Conservation (phyloP, 2,113 vertebrate genomes). For the Pollachius pollachius region DNA sequence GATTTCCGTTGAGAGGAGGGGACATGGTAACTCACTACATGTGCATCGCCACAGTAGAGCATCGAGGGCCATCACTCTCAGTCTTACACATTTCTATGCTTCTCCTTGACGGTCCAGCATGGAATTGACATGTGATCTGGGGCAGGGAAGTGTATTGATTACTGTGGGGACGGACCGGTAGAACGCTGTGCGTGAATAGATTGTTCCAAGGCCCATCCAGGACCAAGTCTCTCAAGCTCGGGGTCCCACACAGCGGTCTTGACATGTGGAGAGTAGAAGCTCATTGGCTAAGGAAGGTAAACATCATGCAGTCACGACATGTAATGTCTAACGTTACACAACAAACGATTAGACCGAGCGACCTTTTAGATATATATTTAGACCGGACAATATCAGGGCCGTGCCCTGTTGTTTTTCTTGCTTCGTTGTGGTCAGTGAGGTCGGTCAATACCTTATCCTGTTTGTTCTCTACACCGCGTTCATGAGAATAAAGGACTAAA, state of each 20-base stretch:
- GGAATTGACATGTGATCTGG: constrained; percentile 63
- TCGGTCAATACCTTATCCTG: not conserved
- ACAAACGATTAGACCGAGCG: constrained; percentile 10
- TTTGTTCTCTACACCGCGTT: not conserved
- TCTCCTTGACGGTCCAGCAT: constrained; percentile 47
- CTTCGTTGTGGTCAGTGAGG: not conserved
- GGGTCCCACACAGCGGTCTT: constrained; percentile 33
- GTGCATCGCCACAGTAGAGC: constrained; percentile 54
- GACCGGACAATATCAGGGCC: constrained; percentile 3
- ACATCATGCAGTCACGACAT: constrained; percentile 29
- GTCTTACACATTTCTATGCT: constrained; percentile 32
- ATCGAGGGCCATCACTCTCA: constrained; percentile 37
- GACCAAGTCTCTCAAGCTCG: constrained; percentile 29
- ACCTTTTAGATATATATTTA: constrained; percentile 37
- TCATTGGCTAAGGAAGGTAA: constrained; percentile 37
- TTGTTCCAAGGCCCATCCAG: constrained; percentile 47
- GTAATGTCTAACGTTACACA: constrained; percentile 35
- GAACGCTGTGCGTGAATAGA: constrained; percentile 47
- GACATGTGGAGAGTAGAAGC: constrained; percentile 47
- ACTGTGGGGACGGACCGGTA: constrained; percentile 54
- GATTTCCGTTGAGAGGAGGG: not conserved
- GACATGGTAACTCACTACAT: too few relatives aligned
- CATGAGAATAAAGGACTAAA: not conserved
- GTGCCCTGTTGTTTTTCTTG: not conserved
- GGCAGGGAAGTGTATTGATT: constrained; percentile 63